A percentile compares a stretch with the other conserved stretches of the same genome.
Conservation (phyloP, 2,888 invertebrate genomes). For the Aleiodes testaceus region DNA sequence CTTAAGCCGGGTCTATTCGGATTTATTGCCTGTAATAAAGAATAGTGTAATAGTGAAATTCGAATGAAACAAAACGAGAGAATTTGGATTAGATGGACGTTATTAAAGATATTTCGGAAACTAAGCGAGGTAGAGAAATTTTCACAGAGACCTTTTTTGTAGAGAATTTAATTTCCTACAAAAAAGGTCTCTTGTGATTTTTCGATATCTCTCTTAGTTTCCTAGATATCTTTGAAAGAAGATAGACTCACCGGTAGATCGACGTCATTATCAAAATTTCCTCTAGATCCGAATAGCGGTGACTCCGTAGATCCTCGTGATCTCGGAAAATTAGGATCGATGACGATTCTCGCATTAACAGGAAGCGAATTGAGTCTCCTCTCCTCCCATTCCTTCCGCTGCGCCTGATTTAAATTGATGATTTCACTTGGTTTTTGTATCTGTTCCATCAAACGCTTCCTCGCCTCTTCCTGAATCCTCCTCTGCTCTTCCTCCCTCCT, state of each 20-base stretch:
- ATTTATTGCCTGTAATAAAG: slow-evolving; percentile 59
- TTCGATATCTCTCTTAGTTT: too few species aligned
- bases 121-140: too few species aligned
- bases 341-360: slow-evolving; percentile 63
- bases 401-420: slow-evolving; percentile 29
- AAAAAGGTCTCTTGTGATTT: too few species aligned
- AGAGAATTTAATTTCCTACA: too few species aligned
- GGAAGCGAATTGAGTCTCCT: slow-evolving; percentile 60
- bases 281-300: slow-evolving; percentile 45
- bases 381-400: slow-evolving; percentile 53
- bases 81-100: too few species aligned
- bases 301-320: slow-evolving; percentile 32
- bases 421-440: slow-evolving; percentile 2
- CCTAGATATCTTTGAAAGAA: slow-evolving; percentile 36
- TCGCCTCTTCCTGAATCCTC: slow-evolving; percentile 32
- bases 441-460: slow-evolving; percentile 24
- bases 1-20: slow-evolving; percentile 57
- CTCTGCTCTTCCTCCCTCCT: slow-evolving; percentile 47
- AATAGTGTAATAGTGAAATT: background rate
- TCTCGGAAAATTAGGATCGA: slow-evolving; percentile 43
- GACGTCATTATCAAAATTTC: slow-evolving; percentile 53
- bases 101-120: too few species aligned
- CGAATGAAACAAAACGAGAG: too few species aligned
- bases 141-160: too few species aligned
- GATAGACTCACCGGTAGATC: slow-evolving; percentile 60